Percentiles rank a stretch among this genome's conserved stretches.
Conservation (phyloP, 2,797 vertebrate genomes). For the Neosalanx taihuensis region DNA sequence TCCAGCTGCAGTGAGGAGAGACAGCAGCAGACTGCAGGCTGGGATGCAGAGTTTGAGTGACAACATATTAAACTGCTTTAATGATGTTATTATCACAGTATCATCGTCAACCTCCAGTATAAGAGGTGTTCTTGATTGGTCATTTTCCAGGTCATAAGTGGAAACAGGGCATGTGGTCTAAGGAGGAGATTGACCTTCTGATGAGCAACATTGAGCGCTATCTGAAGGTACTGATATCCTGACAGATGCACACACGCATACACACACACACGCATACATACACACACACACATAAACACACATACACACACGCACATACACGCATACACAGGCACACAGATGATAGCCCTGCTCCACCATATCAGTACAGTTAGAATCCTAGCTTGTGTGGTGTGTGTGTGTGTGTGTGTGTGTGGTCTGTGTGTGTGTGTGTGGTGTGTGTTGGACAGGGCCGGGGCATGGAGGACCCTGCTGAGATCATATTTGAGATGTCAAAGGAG, state of each 20-base stretch:
- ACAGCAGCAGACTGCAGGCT: too few species aligned
- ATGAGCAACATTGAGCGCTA: constrained; percentile 97
- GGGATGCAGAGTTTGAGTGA: too few species aligned
- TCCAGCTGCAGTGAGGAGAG: too few species aligned
- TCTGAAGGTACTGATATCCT: constrained; percentile 79
- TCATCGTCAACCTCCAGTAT: too few species aligned
- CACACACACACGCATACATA: not conserved
- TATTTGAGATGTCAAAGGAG: constrained; percentile 99
- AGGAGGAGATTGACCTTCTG: constrained; percentile 96
- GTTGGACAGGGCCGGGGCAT: constrained; percentile 85
- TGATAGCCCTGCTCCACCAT: not conserved
- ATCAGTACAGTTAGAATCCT: not conserved
- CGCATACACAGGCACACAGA: not conserved
- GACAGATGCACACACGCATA: not conserved
- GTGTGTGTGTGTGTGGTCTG: not conserved
- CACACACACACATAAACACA: too few species aligned
- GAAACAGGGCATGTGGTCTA: constrained; percentile 99
- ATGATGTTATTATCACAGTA: too few species aligned
- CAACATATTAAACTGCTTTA: too few species aligned
- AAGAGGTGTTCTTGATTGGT: not conserved
- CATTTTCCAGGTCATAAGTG: constrained; percentile 89
- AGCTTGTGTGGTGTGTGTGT: not conserved
- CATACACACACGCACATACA: not conserved
- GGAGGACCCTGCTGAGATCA: constrained; percentile 95
- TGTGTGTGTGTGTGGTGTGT: constrained; percentile 7